phyloP scores from a whole-genome alignment of 2,113 vertebrate genomes.

The Myotis brandtii region DNA sequence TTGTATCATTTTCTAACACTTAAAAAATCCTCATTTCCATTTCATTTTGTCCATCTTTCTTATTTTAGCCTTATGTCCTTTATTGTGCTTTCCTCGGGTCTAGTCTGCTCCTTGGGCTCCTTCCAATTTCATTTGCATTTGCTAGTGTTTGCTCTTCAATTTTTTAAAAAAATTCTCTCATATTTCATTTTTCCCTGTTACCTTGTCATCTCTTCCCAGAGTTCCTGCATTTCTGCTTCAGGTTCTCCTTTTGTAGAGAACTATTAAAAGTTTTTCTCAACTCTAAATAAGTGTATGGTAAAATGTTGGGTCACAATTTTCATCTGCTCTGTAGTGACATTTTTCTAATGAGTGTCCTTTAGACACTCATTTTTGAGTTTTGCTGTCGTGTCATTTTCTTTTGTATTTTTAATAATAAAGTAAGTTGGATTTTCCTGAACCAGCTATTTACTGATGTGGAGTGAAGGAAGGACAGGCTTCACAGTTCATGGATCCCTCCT shows the following conservation, averaged over 20 bases:
- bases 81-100: background rate
- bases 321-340: background rate
- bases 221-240: background rate
- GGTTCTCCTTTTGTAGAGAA: background rate
- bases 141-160: background rate
- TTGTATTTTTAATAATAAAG: background rate
- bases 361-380: background rate
- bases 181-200: background rate
- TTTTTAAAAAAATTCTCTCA: background rate
- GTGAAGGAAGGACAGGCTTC: background rate
- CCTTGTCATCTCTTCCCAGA: background rate
- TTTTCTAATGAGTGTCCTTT: background rate
- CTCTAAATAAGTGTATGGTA: background rate
- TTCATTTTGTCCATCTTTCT: background rate
- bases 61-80: background rate
- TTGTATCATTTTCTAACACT: background rate
- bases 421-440: background rate
- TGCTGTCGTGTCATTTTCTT: background rate
- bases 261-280: background rate
- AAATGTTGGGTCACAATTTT: background rate
- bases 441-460: background rate
- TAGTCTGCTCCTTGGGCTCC: background rate
- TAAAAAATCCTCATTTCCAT: background rate
- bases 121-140: background rate
- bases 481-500: background rate